phyloP scores from a whole-genome alignment of 1,140 invertebrate genomes.

The Latrodectus geometricus region DNA sequence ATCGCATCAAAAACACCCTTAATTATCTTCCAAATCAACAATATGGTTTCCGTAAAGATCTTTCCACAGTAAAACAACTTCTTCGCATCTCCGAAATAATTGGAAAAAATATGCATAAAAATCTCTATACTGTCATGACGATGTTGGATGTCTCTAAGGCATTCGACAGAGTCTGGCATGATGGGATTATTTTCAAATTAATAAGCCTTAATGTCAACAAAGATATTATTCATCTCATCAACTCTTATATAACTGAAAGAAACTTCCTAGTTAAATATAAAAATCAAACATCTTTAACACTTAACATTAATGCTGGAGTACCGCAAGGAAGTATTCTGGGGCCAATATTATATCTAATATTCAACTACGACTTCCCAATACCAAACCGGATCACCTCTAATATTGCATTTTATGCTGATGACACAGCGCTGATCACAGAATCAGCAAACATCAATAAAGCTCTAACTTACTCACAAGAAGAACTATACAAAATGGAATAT shows the following conservation, averaged over 20 bases:
- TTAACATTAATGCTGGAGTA: not conserved
- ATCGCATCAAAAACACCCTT: not conserved
- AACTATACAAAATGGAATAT: not conserved
- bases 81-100: not conserved
- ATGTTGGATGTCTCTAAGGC: slow-evolving; percentile 10
- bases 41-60: slow-evolving; percentile 19
- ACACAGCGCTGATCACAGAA: not conserved
- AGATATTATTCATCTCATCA: not conserved
- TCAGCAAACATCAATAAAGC: not conserved
- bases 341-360: not conserved
- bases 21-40: not conserved
- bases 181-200: slow-evolving; percentile 1
- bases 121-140: not conserved
- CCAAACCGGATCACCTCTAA: too few species aligned
- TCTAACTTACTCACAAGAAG: not conserved
- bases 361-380: slow-evolving; percentile 2
- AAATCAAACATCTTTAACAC: not conserved
- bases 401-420: slow-evolving; percentile 5
- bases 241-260: not conserved
- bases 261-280: slow-evolving; percentile 25
- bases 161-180: slow-evolving; percentile 39
- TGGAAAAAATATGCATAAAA: not conserved
- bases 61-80: not conserved
- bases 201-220: not conserved
- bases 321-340: slow-evolving; percentile 7